Conservation (phyloP, 1,140 invertebrate species). For the Wasmannia auropunctata region DNA sequence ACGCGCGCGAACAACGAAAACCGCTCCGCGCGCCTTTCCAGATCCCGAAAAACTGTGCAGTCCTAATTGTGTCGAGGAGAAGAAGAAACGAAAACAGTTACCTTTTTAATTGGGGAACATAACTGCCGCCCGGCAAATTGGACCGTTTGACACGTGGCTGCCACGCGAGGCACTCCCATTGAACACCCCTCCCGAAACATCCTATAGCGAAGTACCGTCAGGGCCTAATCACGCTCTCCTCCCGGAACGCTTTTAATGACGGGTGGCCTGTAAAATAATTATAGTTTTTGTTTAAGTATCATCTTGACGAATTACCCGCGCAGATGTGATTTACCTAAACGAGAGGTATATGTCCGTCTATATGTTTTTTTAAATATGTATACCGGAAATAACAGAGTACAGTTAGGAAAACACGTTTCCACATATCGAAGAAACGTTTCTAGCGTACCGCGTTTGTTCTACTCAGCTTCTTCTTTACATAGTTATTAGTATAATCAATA, state of each 20-base stretch:
- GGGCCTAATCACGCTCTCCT: conserved; percentile 53
- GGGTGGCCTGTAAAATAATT: conserved; percentile 65
- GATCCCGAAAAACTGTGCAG: conserved; percentile 48
- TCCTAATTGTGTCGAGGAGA: conserved; percentile 62
- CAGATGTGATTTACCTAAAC: not conserved
- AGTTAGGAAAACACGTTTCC: not conserved
- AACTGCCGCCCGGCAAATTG: conserved; percentile 73
- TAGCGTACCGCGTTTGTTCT: not conserved
- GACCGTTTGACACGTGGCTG: conserved; percentile 73
- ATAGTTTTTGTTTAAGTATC: conserved; percentile 34
- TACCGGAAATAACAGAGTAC: not conserved
- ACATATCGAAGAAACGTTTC: not conserved
- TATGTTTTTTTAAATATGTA: not conserved
- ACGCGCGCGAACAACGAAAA: conserved; percentile 55
- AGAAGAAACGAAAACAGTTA: conserved; percentile 67
- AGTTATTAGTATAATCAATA: not conserved
- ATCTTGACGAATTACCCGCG: not conserved
- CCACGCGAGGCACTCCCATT: conserved; percentile 67
- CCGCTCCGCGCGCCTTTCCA: conserved; percentile 6
- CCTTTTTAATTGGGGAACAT: conserved; percentile 74
- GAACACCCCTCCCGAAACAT: conserved; percentile 55
- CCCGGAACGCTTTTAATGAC: conserved; percentile 63
- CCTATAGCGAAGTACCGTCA: conserved; percentile 47
- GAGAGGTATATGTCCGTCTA: not conserved
- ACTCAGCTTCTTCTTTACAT: not conserved